These are phyloP conservation scores for Oasisia sp. DNA, from an alignment of 2,888 invertebrate species.

Conservation along the genomic window DNA sequence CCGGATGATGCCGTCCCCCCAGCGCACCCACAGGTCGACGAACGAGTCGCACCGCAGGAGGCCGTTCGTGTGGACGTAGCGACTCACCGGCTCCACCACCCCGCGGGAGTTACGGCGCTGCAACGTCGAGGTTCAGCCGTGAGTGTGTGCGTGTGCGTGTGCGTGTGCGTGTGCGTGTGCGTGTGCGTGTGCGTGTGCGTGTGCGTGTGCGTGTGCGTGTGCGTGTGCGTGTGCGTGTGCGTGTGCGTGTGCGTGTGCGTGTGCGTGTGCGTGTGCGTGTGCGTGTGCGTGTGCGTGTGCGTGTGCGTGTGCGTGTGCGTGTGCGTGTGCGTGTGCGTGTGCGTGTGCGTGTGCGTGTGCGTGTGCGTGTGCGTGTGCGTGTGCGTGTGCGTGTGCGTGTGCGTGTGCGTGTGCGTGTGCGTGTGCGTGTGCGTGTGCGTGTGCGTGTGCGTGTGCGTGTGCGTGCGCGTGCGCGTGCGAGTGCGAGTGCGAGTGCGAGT, in stretches of 20 bases:
- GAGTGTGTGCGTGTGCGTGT: not conserved
- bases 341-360: not conserved
- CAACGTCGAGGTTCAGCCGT: not conserved
- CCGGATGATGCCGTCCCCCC: not conserved
- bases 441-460: not conserved
- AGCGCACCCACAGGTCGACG: not conserved
- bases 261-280: not conserved
- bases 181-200: not conserved
- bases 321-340: not conserved
- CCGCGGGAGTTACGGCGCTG: not conserved
- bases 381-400: not conserved
- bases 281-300: not conserved
- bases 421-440: not conserved
- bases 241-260: not conserved
- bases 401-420: not conserved
- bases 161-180: not conserved
- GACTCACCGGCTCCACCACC: not conserved
- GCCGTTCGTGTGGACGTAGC: not conserved
- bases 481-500: not conserved
- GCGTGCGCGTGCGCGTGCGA: no score
- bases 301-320: not conserved
- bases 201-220: not conserved
- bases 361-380: not conserved
- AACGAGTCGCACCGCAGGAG: not conserved
- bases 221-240: not conserved